Evolutionary conservation across 1,140 invertebrate genomes (phyloP).

Genomic region (Nymphalis io): DNA sequence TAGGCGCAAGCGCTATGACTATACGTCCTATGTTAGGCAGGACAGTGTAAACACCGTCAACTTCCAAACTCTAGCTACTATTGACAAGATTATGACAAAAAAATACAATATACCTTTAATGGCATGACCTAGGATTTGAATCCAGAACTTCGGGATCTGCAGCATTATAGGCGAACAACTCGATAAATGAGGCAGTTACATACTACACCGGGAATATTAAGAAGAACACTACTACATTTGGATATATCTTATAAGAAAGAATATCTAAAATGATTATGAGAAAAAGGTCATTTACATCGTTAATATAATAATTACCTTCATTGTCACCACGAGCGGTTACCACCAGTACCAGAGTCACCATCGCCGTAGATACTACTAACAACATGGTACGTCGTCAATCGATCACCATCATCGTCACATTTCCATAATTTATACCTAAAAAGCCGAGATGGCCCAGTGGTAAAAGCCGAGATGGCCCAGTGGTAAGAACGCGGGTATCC

Average conservation of each 20-base stretch:
- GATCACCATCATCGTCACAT: not conserved
- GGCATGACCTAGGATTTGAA: too few relatives aligned
- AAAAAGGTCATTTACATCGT: not conserved
- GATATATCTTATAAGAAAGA: not conserved
- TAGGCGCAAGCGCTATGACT: too few relatives aligned
- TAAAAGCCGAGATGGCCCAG: too few relatives aligned
- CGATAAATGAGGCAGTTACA: not conserved
- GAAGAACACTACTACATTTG: not conserved
- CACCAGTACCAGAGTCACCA: not conserved
- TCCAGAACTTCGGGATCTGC: too few relatives aligned
- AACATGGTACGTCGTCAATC: not conserved
- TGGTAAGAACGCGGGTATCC: too few relatives aligned
- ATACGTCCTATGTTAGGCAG: too few relatives aligned
- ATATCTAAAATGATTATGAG: not conserved
- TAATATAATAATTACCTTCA: not conserved
- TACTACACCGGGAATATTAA: not conserved
- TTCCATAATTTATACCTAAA: too few relatives aligned
- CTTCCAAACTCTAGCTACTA: too few relatives aligned
- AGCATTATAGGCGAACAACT: not conserved
- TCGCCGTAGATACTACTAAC: not conserved
- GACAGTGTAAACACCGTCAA: too few relatives aligned
- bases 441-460: too few relatives aligned
- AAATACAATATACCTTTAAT: too few relatives aligned
- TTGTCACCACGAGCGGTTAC: not conserved
- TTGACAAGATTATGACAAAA: too few relatives aligned